These are phyloP conservation scores for Empidonax traillii DNA, from an alignment of 2,113 vertebrate species.

Conservation along the genomic window DNA sequence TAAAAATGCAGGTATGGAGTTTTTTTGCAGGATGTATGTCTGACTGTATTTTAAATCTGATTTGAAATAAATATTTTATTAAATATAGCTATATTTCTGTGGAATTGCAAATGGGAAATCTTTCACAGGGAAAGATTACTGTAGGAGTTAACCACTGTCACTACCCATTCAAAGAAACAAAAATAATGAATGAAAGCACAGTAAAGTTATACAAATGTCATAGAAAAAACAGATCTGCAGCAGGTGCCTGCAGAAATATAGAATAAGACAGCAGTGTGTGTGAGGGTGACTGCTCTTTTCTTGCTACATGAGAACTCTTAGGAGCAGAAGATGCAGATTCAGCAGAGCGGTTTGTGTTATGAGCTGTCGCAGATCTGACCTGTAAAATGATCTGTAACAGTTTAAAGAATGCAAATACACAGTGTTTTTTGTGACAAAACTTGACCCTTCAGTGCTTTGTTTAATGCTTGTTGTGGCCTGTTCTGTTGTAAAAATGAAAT, in stretches of 20 bases:
- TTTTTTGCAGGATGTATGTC: neutral
- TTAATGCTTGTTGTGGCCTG: neutral
- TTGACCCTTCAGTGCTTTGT: neutral
- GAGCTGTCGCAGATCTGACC: neutral
- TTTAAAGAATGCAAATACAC: neutral
- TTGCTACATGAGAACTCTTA: neutral
- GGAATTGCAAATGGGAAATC: neutral
- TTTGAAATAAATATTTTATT: neutral
- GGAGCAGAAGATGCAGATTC: neutral
- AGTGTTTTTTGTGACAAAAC: neutral
- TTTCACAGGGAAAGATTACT: neutral
- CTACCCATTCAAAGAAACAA: neutral
- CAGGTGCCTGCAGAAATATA: neutral
- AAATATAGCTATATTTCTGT: neutral
- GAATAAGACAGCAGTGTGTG: neutral
- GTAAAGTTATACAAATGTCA: neutral
- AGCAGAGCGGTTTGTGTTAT: neutral
- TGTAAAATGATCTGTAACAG: neutral
- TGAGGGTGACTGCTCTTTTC: neutral
- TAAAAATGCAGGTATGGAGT: neutral
- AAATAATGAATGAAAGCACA: neutral
- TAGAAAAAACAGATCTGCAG: neutral
- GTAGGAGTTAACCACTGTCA: neutral
- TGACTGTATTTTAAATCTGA: neutral
- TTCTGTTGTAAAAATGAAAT: neutral